Evolutionary conservation across 1,140 invertebrate species (phyloP).

Genomic region (Metaphire vulgaris): DNA sequence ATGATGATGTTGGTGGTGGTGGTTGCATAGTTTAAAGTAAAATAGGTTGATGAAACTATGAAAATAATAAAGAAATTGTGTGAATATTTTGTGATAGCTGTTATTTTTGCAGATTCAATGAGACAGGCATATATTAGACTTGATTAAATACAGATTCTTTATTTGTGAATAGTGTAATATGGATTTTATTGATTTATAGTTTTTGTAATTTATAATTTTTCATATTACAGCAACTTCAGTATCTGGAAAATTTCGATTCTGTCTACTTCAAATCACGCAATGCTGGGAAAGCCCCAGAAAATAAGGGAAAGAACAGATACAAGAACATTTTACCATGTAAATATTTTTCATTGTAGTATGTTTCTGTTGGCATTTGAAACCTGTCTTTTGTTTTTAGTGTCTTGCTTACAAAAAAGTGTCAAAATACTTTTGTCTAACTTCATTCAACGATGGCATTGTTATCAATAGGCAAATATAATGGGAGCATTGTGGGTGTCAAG

Average conservation of each 20-base stretch:
- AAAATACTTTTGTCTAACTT: not conserved
- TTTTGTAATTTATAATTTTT: too few relatives aligned
- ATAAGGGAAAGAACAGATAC: slow-evolving; percentile 92
- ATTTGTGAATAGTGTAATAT: too few relatives aligned
- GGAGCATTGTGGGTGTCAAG: not conserved
- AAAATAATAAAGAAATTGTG: not conserved
- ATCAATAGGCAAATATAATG: not conserved
- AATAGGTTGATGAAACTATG: not conserved
- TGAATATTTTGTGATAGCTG: too few relatives aligned
- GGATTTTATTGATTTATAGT: too few relatives aligned
- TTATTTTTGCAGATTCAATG: too few relatives aligned
- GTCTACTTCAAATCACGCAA: slow-evolving; percentile 86
- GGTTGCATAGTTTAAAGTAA: not conserved
- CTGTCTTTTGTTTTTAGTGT: not conserved
- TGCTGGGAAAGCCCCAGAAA: slow-evolving; percentile 89
- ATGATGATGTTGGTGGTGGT: not conserved
- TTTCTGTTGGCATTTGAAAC: not conserved
- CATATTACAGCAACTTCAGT: slow-evolving; percentile 67
- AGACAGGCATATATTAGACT: too few relatives aligned
- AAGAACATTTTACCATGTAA: slow-evolving; percentile 98
- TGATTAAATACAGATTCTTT: too few relatives aligned
- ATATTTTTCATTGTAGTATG: slow-evolving; percentile 60
- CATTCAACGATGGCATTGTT: not conserved
- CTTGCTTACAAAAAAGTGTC: not conserved
- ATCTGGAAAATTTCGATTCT: slow-evolving; percentile 84